Conservation (phyloP, 2,888 invertebrate species). For the Drosophila multiciliata region DNA sequence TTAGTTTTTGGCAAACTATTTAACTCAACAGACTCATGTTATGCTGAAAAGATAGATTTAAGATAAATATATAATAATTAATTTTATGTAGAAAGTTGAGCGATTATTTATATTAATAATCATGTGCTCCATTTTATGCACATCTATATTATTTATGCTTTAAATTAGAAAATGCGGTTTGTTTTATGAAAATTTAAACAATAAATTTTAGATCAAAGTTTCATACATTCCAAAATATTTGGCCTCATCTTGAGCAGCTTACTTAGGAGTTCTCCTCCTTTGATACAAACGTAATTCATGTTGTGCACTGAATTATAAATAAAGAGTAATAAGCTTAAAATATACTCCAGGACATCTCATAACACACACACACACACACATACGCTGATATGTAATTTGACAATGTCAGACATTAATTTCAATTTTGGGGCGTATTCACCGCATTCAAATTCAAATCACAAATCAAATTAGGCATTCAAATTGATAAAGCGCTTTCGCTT, state of each 20-base stretch:
- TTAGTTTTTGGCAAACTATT: neutral
- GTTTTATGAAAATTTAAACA: conserved; percentile 31
- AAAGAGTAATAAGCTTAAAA: conserved; percentile 56
- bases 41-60: neutral
- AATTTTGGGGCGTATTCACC: conserved; percentile 35
- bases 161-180: conserved; percentile 10
- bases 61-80: neutral
- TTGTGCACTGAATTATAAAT: conserved; percentile 70
- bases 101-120: conserved; percentile 1
- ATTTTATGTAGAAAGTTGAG: too few relatives aligned
- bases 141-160: conserved; percentile 21
- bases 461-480: conserved; percentile 61
- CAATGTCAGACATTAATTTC: conserved; percentile 58
- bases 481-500: conserved; percentile 25
- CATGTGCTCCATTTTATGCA: neutral
- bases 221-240: conserved; percentile 14
- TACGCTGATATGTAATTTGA: conserved; percentile 26
- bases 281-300: conserved; percentile 38
- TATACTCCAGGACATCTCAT: conserved; percentile 20
- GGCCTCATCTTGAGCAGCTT: neutral
- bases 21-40: neutral
- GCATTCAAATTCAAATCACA: conserved; percentile 54
- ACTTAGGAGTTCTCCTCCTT: neutral
- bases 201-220: conserved; percentile 34
- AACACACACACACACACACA: conserved; percentile 12